Base-by-base conservation (phyloP, 2,113 vertebrate genomes). In the Lagopus muta region DNA sequence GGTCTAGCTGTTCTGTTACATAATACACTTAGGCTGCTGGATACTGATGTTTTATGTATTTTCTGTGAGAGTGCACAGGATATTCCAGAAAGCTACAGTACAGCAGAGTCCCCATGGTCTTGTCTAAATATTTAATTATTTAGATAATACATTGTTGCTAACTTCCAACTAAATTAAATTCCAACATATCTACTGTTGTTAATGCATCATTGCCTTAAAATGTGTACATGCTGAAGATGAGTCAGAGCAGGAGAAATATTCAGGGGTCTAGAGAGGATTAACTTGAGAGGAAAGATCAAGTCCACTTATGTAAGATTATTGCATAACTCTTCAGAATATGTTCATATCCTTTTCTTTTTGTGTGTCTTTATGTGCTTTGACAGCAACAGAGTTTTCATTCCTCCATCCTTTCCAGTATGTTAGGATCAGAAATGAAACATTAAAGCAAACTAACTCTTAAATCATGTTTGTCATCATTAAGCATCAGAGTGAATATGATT, bases 91-190 rank as follows among this genome's bases (percentile, higher is more conserved):
- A 83, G 42, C 90, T 32, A 48, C 65, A 57, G 43, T 75, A 43
- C 67, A 89, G 12, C 4, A 54, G 89, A 94, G 82, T 78, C 67
- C 42, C 36, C n/a, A 24, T 43, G 34, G 15, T 77, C 10, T 91
- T 34, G n/a, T 88, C 42, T 93, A 93, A 97, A 94, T 94, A 88
- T 91, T 96, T 94, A 71, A 92, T 79, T 90, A 93, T 90, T 94
- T 93, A 57, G 95, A 93, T 95, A 94, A 96, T 95, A 57, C 55
- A 95, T 93, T 82, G 45, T 85, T 86, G 47, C 69, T 88, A 64
- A 86, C 75, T 92, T 93, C 50, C 18, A 82, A 66, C 32, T 55
- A 88, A 89, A 91, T 89, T 40, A 94, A 89, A 73, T 82, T 89
- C 60, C 50, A 82, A 47, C 75, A 72, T 72, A 21, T 36, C 78